Conservation (phyloP, 2,113 vertebrate genomes). For the Cyrtonyx montezumae region DNA sequence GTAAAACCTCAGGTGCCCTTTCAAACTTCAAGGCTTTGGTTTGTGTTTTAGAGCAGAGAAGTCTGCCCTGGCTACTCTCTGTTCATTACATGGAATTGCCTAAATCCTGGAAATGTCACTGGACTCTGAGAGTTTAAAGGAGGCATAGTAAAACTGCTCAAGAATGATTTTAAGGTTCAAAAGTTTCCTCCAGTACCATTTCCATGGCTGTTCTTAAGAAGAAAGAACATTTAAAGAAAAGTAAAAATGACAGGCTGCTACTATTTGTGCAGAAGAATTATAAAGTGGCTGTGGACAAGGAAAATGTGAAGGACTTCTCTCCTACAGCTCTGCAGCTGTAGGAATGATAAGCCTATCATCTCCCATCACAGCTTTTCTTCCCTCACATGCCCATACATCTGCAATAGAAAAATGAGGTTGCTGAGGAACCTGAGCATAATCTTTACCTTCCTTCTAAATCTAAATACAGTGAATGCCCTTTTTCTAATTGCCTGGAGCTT, state of each 20-base stretch:
- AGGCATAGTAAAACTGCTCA: background rate
- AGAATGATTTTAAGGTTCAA: background rate
- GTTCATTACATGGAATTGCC: background rate
- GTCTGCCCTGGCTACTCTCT: background rate
- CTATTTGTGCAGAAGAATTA: background rate
- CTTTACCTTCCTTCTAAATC: background rate
- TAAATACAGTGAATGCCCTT: background rate
- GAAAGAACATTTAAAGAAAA: background rate
- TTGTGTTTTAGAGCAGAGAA: background rate
- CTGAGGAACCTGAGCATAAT: background rate
- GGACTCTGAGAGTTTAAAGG: background rate
- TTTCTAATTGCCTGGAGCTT: background rate
- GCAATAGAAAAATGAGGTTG: background rate
- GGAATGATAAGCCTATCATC: background rate
- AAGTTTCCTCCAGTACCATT: background rate
- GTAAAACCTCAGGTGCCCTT: background rate
- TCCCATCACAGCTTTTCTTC: background rate
- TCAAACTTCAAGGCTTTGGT: background rate
- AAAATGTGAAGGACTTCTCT: background rate
- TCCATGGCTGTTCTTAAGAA: background rate
- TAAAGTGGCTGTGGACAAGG: background rate
- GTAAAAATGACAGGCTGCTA: background rate
- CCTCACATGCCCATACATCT: background rate
- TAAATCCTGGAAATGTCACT: background rate
- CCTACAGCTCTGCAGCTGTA: background rate